Evolutionary conservation across 2,797 vertebrate genomes (phyloP).

Genomic region (Muscicapa comitata): DNA sequence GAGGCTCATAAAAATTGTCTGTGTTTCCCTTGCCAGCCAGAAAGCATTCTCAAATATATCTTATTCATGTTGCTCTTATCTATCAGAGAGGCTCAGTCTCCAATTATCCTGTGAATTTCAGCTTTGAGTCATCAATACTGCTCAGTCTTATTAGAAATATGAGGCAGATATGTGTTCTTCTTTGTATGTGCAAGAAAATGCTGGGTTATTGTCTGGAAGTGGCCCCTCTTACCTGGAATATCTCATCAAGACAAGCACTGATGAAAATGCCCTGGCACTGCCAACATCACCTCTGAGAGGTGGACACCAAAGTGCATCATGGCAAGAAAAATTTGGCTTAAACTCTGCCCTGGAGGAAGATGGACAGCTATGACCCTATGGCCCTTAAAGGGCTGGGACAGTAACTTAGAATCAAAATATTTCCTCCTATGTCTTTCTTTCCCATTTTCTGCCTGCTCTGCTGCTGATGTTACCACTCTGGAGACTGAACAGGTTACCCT

Average conservation of each 20-base stretch:
- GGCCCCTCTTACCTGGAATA: not conserved
- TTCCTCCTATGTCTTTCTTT: not conserved
- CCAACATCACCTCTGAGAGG: not conserved
- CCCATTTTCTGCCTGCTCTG: not conserved
- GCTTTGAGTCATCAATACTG: not conserved
- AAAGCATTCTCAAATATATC: not conserved
- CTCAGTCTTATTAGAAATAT: not conserved
- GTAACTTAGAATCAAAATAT: not conserved
- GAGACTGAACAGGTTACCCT: not conserved
- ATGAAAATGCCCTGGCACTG: not conserved
- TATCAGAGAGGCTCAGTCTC: not conserved
- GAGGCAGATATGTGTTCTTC: not conserved
- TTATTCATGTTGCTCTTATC: not conserved
- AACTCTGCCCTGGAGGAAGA: not conserved
- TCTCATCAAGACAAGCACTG: not conserved
- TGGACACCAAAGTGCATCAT: not conserved
- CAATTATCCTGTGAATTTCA: not conserved
- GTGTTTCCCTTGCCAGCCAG: not conserved
- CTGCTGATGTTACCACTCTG: not conserved
- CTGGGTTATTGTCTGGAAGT: not conserved
- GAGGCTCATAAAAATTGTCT: not conserved
- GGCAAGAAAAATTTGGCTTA: not conserved
- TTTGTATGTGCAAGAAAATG: not conserved
- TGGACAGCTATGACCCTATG: not conserved
- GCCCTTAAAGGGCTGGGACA: not conserved